Conservation (phyloP, 2,113 vertebrate genomes). For the Cyprinodon tularosa region DNA sequence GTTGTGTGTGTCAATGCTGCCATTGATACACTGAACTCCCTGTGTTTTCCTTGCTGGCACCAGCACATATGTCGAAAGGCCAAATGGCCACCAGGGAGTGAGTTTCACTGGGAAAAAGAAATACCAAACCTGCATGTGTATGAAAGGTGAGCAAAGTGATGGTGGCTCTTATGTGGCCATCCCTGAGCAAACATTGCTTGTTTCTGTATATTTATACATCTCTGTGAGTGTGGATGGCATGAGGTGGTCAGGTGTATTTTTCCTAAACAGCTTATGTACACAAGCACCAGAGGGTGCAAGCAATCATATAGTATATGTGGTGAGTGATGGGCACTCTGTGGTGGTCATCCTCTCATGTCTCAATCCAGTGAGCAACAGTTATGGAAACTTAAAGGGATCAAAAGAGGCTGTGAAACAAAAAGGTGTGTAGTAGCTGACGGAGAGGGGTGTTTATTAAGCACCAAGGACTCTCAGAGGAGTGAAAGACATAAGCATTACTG, state of each 20-base stretch:
- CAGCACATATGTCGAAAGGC: slow-evolving; percentile 28
- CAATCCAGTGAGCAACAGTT: slow-evolving; percentile 47
- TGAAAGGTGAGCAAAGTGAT: slow-evolving; percentile 29
- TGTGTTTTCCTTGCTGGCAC: slow-evolving; percentile 67
- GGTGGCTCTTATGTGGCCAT: slow-evolving; percentile 57
- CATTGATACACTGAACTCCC: slow-evolving; percentile 36
- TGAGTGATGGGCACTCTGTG: slow-evolving; percentile 46
- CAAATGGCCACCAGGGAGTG: slow-evolving; percentile 44
- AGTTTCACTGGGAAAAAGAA: slow-evolving; percentile 40
- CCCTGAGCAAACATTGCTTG: slow-evolving; percentile 43
- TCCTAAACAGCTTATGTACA: slow-evolving; percentile 14
- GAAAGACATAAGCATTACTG: slow-evolving; percentile 51
- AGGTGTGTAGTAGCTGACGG: slow-evolving; percentile 57
- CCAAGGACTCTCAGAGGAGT: slow-evolving; percentile 36
- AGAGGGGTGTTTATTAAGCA: slow-evolving; percentile 50
- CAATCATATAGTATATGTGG: slow-evolving; percentile 7
- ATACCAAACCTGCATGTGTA: slow-evolving; percentile 34
- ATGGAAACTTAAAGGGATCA: slow-evolving; percentile 2
- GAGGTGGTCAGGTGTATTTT: slow-evolving; percentile 22
- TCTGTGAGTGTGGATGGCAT: slow-evolving; percentile 38
- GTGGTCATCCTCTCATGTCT: slow-evolving; percentile 57
- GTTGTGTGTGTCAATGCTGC: slow-evolving; percentile 9
- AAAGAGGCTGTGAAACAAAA: slow-evolving; percentile 24
- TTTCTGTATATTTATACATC: slow-evolving; percentile 46
- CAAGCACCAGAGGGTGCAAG: neutral